Conservation (phyloP, 1,140 invertebrate species). For the Pseudomyrmex dendroicus region DNA sequence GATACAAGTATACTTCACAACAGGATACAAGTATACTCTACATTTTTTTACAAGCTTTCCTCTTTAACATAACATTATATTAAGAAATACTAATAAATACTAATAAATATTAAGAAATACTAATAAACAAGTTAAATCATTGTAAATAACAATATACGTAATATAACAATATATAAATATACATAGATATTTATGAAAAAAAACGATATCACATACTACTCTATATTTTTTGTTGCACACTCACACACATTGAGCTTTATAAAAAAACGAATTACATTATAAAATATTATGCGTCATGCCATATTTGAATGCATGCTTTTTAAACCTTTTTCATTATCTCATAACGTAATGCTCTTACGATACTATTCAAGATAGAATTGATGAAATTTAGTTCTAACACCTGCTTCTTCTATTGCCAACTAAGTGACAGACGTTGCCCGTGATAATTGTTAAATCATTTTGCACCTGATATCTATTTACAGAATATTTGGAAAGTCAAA, state of each 20-base stretch:
- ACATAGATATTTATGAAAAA: too few species aligned
- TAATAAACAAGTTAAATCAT: too few species aligned
- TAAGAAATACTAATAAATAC: background rate
- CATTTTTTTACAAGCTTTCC: background rate
- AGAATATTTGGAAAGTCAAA: conserved; percentile 81
- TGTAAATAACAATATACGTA: too few species aligned
- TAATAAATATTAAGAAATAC: too few species aligned
- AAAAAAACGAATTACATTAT: background rate
- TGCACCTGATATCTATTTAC: conserved; percentile 51
- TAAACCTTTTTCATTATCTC: too few species aligned
- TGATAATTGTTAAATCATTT: conserved; percentile 24
- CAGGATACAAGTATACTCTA: background rate
- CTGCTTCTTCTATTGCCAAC: background rate
- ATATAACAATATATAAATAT: too few species aligned
- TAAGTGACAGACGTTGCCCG: conserved; percentile 11
- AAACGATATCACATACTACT: too few species aligned
- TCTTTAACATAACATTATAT: conserved; percentile 6
- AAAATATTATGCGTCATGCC: background rate
- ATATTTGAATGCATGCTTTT: too few species aligned
- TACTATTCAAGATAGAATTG: background rate
- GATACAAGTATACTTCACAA: conserved; percentile 4
- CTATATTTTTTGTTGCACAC: too few species aligned
- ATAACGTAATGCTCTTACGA: too few species aligned
- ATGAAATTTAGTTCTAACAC: background rate
- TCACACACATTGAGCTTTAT: too few species aligned